Conservation (phyloP, 2,113 vertebrate species). For the Caranx ignobilis region DNA sequence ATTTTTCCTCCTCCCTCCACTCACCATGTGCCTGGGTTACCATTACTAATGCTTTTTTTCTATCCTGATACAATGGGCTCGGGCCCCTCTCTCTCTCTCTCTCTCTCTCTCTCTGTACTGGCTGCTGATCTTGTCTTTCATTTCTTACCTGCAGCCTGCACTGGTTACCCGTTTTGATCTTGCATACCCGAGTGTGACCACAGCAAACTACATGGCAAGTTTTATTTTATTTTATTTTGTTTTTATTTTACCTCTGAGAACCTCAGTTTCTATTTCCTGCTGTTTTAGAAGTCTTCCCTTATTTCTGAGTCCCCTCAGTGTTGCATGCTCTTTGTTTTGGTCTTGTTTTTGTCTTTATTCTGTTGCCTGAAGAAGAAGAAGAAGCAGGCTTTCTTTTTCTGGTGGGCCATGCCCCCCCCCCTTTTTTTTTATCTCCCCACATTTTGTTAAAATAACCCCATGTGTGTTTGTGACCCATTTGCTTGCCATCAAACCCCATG, state of each 20-base stretch:
- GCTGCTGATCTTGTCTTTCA: slow-evolving; percentile 75
- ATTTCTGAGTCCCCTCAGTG: slow-evolving; percentile 19
- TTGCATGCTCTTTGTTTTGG: slow-evolving; percentile 55
- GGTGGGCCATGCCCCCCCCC: neutral
- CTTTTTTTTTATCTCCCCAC: neutral
- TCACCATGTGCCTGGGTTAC: slow-evolving; percentile 35
- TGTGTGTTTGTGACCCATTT: slow-evolving; percentile 56
- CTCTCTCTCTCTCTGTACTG: slow-evolving; percentile 45
- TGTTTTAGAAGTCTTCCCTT: slow-evolving; percentile 5
- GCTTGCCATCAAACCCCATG: slow-evolving; percentile 44
- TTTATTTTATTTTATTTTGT: slow-evolving; percentile 67
- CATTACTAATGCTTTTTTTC: slow-evolving; percentile 48
- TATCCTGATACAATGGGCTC: slow-evolving; percentile 29
- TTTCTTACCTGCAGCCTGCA: slow-evolving; percentile 84
- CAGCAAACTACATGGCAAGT: slow-evolving; percentile 87
- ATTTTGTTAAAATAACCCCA: neutral
- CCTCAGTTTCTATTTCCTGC: neutral
- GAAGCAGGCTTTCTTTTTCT: slow-evolving; percentile 22
- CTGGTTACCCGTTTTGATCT: slow-evolving; percentile 87
- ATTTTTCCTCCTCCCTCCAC: slow-evolving; percentile 4
- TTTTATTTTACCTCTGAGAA: slow-evolving; percentile 44
- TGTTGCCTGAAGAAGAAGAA: slow-evolving; percentile 15
- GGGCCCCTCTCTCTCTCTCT: slow-evolving; percentile 7
- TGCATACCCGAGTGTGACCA: slow-evolving; percentile 83
- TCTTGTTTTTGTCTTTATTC: slow-evolving; percentile 35